Conservation (phyloP, 1,140 invertebrate genomes). For the Callitettix versicolor region DNA sequence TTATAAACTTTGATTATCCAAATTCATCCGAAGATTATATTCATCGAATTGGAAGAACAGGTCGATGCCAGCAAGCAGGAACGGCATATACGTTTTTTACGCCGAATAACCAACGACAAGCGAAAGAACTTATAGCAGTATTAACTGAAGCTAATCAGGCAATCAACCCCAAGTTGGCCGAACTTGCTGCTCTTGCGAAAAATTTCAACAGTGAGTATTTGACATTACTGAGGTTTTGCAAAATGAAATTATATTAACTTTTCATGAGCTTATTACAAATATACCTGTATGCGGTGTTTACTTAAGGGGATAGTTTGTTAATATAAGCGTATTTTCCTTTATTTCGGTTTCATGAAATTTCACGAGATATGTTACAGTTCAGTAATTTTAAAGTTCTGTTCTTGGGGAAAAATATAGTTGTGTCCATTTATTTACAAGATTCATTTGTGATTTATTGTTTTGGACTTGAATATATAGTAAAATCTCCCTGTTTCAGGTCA, state of each 20-base stretch:
- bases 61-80: slow-evolving; percentile 85
- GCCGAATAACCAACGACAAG: slow-evolving; percentile 81
- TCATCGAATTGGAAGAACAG: slow-evolving; percentile 96
- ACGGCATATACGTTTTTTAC: slow-evolving; percentile 99
- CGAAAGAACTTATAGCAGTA: slow-evolving; percentile 82
- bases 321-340: too few relatives aligned
- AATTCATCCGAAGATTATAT: slow-evolving; percentile 99
- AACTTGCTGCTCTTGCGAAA: slow-evolving; percentile 38
- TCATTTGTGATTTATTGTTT: too few relatives aligned
- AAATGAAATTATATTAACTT: background rate
- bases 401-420: background rate
- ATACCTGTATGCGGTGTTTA: background rate
- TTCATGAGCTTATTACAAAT: background rate
- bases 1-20: slow-evolving; percentile 99
- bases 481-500: too few relatives aligned
- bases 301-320: background rate
- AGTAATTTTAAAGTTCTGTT: background rate
- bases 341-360: background rate
- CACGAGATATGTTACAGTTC: background rate
- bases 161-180: slow-evolving; percentile 57
- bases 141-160: slow-evolving; percentile 92
- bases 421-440: background rate
- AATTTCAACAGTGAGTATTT: slow-evolving; percentile 16
- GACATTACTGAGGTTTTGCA: background rate
- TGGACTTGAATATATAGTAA: too few relatives aligned